Percentiles rank a stretch among this genome's conserved stretches.
Conservation (phyloP, 2,113 vertebrate genomes). For the Etia nguti region DNA sequence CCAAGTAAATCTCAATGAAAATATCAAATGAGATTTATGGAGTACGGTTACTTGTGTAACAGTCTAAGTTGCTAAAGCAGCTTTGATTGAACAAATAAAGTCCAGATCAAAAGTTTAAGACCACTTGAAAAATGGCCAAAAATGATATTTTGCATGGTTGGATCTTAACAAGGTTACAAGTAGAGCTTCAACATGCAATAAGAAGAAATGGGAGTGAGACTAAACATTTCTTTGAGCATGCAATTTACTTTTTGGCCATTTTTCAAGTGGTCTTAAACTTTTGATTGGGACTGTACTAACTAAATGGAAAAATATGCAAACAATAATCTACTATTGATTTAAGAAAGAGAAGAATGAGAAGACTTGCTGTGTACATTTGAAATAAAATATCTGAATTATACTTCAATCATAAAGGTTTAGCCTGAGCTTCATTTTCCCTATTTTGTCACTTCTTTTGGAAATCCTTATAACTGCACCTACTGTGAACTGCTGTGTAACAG, state of each 20-base stretch:
- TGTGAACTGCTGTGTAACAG: background rate
- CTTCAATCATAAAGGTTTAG: background rate
- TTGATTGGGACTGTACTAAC: accelerated
- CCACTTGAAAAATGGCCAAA: too few relatives aligned
- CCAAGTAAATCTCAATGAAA: background rate
- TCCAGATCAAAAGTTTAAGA: too few relatives aligned
- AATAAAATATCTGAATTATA: background rate
- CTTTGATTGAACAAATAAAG: background rate
- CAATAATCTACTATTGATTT: background rate
- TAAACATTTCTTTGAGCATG: too few relatives aligned
- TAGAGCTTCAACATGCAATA: too few relatives aligned
- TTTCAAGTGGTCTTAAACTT: background rate
- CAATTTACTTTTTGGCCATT: background rate
- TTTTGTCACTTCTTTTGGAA: background rate
- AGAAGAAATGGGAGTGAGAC: too few relatives aligned
- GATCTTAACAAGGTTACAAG: too few relatives aligned
- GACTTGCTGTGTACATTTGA: background rate
- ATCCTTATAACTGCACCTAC: background rate
- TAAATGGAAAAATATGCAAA: background rate
- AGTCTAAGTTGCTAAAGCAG: background rate
- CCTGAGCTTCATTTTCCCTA: background rate
- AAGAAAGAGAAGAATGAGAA: background rate
- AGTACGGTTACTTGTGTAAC: background rate
- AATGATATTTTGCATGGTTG: too few relatives aligned
- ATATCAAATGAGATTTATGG: too few relatives aligned